These are phyloP conservation scores for Pomacea canaliculata DNA, from an alignment of 2,888 invertebrate species.

Conservation along the genomic window DNA sequence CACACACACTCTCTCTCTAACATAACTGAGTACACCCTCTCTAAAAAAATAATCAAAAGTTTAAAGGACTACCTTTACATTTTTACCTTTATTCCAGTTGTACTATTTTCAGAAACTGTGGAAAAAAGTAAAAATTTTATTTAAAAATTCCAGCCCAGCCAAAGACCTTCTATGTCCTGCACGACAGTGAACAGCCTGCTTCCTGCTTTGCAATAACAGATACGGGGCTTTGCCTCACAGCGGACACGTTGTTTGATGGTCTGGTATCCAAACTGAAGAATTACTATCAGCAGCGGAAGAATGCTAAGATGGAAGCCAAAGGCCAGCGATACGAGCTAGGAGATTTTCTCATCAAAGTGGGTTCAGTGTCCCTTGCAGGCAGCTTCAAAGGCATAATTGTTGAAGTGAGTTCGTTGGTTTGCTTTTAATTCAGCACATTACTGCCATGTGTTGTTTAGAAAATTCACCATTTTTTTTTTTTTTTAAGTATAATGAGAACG, in stretches of 20 bases:
- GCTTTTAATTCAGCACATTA: not conserved
- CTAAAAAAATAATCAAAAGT: too few relatives aligned
- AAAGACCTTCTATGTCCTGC: slow-evolving; percentile 90
- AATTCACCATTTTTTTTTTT: too few relatives aligned
- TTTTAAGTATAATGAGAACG: too few relatives aligned
- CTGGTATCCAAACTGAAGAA: slow-evolving; percentile 86
- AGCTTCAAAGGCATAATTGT: slow-evolving; percentile 90
- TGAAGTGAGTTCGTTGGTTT: slow-evolving; percentile 76
- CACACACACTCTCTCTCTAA: not conserved
- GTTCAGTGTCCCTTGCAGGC: slow-evolving; percentile 91
- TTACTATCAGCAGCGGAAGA: slow-evolving; percentile 89
- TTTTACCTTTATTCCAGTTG: too few relatives aligned
- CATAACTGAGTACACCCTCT: too few relatives aligned
- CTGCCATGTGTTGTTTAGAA: too few relatives aligned
- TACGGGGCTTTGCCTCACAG: slow-evolving; percentile 85
- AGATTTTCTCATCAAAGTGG: slow-evolving; percentile 93
- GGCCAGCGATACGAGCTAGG: slow-evolving; percentile 76
- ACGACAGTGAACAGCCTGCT: slow-evolving; percentile 95
- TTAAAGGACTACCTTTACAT: too few relatives aligned
- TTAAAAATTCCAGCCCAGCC: slow-evolving; percentile 75
- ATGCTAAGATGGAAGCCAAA: slow-evolving; percentile 81
- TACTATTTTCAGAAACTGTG: too few relatives aligned
- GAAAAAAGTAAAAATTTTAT: too few relatives aligned
- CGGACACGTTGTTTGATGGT: slow-evolving; percentile 90
- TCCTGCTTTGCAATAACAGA: slow-evolving; percentile 93